phyloP scores from a whole-genome alignment of 1,140 invertebrate genomes.

The Hormaphis cornu region DNA sequence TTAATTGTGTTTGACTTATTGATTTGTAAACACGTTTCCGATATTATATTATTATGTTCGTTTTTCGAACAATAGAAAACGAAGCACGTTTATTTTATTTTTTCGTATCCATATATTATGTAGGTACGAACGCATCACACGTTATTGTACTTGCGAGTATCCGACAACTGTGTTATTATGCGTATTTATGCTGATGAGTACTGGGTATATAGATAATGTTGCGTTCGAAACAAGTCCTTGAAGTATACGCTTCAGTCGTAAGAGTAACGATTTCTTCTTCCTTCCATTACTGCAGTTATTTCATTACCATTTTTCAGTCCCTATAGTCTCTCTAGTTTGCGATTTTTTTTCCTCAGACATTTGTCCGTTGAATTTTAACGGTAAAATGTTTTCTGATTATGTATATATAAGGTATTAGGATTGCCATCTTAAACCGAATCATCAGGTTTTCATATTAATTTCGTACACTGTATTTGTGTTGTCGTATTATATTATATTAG shows the following conservation, averaged over 20 bases:
- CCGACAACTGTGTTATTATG: not conserved
- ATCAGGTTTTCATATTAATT: too few species aligned
- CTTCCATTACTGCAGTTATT: too few species aligned
- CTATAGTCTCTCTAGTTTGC: too few species aligned
- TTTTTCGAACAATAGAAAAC: not conserved
- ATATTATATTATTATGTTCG: constrained; percentile 2
- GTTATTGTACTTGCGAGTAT: not conserved
- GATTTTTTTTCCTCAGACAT: too few species aligned
- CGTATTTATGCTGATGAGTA: not conserved
- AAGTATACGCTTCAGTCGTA: not conserved
- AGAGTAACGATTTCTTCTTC: too few species aligned
- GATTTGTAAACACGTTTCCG: not conserved
- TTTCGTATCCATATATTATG: not conserved
- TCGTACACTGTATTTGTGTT: too few species aligned
- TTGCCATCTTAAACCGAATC: too few species aligned
- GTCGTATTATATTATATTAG: too few species aligned
- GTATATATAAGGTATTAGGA: too few species aligned
- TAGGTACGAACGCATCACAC: not conserved
- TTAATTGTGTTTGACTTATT: not conserved
- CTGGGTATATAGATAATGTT: not conserved
- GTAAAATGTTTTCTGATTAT: too few species aligned
- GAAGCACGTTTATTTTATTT: constrained; percentile 11
- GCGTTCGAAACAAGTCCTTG: not conserved
- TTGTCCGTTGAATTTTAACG: too few species aligned
- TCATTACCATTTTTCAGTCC: too few species aligned